A percentile compares a stretch with the other conserved stretches of the same genome.
Evolutionary conservation across 2,797 vertebrate species (phyloP).

Genomic region (Graptemys geographica): DNA sequence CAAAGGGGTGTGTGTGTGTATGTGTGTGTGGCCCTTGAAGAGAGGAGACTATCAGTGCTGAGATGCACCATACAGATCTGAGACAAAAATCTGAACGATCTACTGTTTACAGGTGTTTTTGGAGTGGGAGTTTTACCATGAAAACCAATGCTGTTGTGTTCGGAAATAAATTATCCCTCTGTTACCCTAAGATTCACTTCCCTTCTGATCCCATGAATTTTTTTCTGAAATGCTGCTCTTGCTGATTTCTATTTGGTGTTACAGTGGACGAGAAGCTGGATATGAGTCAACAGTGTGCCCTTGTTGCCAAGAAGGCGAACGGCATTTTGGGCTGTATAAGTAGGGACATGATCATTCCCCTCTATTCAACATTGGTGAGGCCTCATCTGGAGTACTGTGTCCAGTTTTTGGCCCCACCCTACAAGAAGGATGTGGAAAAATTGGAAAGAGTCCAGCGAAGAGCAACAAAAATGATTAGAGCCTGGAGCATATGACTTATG

Average conservation of each 20-base stretch:
- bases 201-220: neutral
- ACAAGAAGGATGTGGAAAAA: too few relatives aligned
- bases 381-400: too few relatives aligned
- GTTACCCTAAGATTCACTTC: neutral
- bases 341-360: too few relatives aligned
- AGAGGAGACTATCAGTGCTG: neutral
- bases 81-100: neutral
- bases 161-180: neutral
- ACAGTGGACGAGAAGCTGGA: too few relatives aligned
- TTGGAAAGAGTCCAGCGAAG: too few relatives aligned
- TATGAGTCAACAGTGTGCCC: too few relatives aligned
- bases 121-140: neutral
- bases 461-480: too few relatives aligned
- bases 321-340: too few relatives aligned
- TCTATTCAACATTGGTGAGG: too few relatives aligned
- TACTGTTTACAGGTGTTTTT: neutral
- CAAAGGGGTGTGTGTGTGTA: fast-evolving
- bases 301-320: too few relatives aligned
- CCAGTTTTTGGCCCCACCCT: too few relatives aligned
- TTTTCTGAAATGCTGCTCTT: neutral
- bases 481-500: too few relatives aligned
- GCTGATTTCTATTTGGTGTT: neutral
- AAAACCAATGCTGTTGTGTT: neutral
- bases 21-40: neutral
- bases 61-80: neutral